Evolutionary conservation across 2,113 vertebrate genomes (phyloP), one percentile per base, ranked within the genome.

Genomic region (Cygnus atratus): DNA sequence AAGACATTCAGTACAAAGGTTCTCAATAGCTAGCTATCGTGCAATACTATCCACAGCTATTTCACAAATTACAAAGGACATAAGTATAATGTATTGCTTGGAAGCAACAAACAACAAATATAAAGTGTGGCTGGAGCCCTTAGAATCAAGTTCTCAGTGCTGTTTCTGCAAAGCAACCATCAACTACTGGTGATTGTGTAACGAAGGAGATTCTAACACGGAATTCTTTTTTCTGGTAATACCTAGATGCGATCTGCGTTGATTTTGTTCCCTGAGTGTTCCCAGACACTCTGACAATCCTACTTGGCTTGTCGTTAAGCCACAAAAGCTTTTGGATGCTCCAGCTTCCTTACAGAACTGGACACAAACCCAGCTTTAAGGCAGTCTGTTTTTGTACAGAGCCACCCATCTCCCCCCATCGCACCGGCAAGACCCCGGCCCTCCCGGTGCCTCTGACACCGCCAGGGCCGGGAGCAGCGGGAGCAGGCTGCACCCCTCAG

Each of bases 401-500:
- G 62, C 26, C 20, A 35, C 18, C 1, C 14, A 6, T 24, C 37
- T 61, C 14, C 16, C 62, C 57, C 44, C 44, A 33, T 21, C 65
- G 43, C 55, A 57, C 11, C 24, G 8, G 11, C 7, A 18, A 43
- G 11, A 1, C 3, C 10, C 1, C 37, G 39, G 6, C 65, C 26
- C 54, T 67, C 17, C 31, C 15, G 68, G 68, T 70, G 59, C 29
- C 55, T 26, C 4, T 2, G 50, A 28, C 33, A 28, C 4, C 13
- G 11, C 25, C 39, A 0, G 29, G 62, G 55, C 44, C 19, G 9
- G 4, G 5, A 29, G 29, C 1, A 41, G 25, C 6, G 24, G 5
- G 6, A 5, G 29, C 19, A 7, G 0, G 5, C 29, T 21, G 31
- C 33, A 57, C 3, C 43, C 48, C 33, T 3, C 2, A 6, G 54